Base-by-base conservation (phyloP, 64 coral and sea anemone species). In the Montipora sp. region DNA sequence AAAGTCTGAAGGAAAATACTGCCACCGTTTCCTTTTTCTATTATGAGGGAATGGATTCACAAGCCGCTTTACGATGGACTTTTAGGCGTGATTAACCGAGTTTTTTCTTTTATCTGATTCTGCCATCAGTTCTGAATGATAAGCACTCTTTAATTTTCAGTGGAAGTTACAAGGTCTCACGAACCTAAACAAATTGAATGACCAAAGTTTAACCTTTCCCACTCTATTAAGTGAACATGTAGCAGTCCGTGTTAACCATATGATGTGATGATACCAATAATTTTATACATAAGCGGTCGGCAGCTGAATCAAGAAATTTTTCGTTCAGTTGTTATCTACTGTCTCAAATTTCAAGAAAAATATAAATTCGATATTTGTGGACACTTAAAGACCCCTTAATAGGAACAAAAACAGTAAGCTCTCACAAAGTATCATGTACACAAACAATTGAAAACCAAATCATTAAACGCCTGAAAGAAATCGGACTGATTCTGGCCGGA, bases 231-330 rank as follows among this genome's bases (percentile, higher is more conserved):
- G 20, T 11, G 23, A 63, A 63, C 21, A 15, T 12, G 46, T 45
- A 50, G 75, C 12, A 11, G 80, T 82, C 80, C 36, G 36, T 82
- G 80, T 43, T 82, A 44, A 13, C 80, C 57, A 82, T 60, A 82
- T 82, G 80, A 61, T 63, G 21, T 60, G 43, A 45, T 44, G 27
- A 22, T 23, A n/a, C 57, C 80, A 82, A 57, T 5, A 15, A 12
- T 63, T 82, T 82, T 61, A 14, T 43, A 44, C 27, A 63, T 21
- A 82, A 82, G 80, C 15, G 19, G 58, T 82, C 80, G 80, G 80
- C 55, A 63, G 5, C 10, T 65, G 14, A 36, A 63, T 0, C 27
- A 36, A 63, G 22, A 45, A 82, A 27, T 24, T 63, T 18, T 45
- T 14, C 7, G 16, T 23, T 4, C 7, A 59, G 53, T 65, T 51